Conservation (phyloP, 2,797 vertebrate species). For the Pangasius macronema region DNA sequence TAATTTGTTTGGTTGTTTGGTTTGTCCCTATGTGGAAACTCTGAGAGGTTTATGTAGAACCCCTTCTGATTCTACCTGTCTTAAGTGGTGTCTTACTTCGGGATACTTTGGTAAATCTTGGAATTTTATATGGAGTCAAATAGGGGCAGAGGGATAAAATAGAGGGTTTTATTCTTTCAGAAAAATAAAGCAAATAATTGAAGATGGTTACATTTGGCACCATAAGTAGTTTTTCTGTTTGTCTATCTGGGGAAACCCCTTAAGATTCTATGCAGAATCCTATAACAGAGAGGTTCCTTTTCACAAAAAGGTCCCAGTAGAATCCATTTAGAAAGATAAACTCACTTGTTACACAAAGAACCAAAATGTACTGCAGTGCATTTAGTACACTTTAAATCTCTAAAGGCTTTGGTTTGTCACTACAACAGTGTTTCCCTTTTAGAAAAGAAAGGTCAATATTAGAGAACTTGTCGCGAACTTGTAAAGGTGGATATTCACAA, state of each 20-base stretch:
- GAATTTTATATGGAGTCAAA: too few species aligned
- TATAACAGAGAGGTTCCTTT: background rate
- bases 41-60: background rate
- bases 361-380: background rate
- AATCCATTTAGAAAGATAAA: background rate
- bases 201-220: background rate
- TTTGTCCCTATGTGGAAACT: background rate
- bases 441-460: too few species aligned
- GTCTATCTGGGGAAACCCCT: background rate
- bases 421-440: background rate
- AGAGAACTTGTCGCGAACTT: too few species aligned
- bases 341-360: background rate
- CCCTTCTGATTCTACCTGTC: too few species aligned
- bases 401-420: background rate
- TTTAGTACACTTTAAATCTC: background rate
- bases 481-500: too few species aligned
- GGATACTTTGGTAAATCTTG: too few species aligned
- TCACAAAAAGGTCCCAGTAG: background rate
- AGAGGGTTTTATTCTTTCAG: background rate
- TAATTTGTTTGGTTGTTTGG: background rate
- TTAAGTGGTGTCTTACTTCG: too few species aligned
- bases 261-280: background rate
- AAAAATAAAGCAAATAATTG: constrained; percentile 2
- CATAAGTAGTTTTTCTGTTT: background rate
- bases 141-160: background rate